Conservation (phyloP, 2,113 vertebrate genomes). For the Oryctolagus cuniculus region DNA sequence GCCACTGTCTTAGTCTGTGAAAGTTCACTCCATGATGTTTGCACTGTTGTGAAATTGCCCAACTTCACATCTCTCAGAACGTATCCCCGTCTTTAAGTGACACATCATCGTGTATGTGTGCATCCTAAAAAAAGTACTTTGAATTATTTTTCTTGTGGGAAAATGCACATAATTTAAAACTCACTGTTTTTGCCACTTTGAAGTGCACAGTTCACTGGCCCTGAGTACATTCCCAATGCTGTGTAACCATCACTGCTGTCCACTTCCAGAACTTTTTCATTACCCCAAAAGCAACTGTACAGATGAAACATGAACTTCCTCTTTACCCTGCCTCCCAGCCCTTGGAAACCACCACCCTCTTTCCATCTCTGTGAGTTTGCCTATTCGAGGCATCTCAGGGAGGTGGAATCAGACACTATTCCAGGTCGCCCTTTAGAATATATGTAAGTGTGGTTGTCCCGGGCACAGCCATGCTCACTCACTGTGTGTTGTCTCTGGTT, state of each 20-base stretch:
- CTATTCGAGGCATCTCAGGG: not conserved
- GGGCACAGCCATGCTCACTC: not conserved
- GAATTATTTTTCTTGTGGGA: not conserved
- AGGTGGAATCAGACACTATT: not conserved
- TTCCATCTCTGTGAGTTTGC: not conserved
- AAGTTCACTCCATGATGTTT: too few species aligned
- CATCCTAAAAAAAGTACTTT: not conserved
- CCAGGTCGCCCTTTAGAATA: not conserved
- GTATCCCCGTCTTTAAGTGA: not conserved
- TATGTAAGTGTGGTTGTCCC: not conserved
- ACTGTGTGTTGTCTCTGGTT: not conserved
- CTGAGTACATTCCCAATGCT: not conserved
- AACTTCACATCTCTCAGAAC: not conserved
- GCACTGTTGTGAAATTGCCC: too few species aligned
- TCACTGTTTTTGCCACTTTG: not conserved
- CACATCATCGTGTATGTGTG: not conserved
- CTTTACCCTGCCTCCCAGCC: not conserved
- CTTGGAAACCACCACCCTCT: not conserved
- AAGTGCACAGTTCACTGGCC: not conserved
- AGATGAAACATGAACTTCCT: not conserved
- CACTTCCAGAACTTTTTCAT: constrained; percentile 19
- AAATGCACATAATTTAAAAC: not conserved
- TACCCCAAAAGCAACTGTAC: not conserved
- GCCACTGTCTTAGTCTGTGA: too few species aligned
- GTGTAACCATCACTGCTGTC: not conserved